Percentiles rank a stretch among this genome's conserved stretches.
These are phyloP conservation scores for Pectinophora gossypiella DNA, from an alignment of 1,140 invertebrate genomes.

Conservation along the genomic window DNA sequence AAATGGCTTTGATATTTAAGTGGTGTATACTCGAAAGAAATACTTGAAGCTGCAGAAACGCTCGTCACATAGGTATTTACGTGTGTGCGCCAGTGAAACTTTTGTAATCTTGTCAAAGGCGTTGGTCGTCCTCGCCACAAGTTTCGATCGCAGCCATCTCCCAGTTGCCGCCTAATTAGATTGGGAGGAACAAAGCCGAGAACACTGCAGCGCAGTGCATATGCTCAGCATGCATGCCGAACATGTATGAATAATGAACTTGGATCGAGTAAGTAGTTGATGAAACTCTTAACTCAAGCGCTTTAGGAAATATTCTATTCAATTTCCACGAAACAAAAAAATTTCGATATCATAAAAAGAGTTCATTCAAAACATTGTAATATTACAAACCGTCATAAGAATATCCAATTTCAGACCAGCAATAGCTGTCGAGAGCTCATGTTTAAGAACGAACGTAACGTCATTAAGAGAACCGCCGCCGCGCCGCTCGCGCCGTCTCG, in stretches of 20 bases:
- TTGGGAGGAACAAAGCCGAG: slow-evolving; percentile 22
- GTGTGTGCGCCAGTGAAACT: slow-evolving; percentile 22
- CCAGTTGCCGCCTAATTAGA: slow-evolving; percentile 46
- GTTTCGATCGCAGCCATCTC: slow-evolving; percentile 42
- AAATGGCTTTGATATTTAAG: slow-evolving; percentile 6
- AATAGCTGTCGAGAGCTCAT: background rate
- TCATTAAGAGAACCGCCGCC: background rate
- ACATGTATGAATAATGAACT: slow-evolving; percentile 1
- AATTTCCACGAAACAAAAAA: too few relatives aligned
- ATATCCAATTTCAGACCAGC: background rate
- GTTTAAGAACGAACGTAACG: background rate
- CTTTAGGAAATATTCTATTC: too few relatives aligned
- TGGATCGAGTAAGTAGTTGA: background rate
- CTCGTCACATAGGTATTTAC: background rate
- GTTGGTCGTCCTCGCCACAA: slow-evolving; percentile 35
- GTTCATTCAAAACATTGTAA: too few relatives aligned
- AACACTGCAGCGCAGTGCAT: slow-evolving; percentile 4
- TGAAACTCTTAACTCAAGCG: too few relatives aligned
- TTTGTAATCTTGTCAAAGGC: slow-evolving; percentile 40
- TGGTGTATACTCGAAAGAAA: background rate
- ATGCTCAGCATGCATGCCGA: background rate
- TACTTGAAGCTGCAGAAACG: background rate
- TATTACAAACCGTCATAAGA: too few relatives aligned
- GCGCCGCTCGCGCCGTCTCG: too few relatives aligned
- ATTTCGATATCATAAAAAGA: too few relatives aligned